Evolutionary conservation across 2,113 vertebrate species (phyloP), one percentile per base, ranked within the genome.

Genomic region (Tamias sibiricus): DNA sequence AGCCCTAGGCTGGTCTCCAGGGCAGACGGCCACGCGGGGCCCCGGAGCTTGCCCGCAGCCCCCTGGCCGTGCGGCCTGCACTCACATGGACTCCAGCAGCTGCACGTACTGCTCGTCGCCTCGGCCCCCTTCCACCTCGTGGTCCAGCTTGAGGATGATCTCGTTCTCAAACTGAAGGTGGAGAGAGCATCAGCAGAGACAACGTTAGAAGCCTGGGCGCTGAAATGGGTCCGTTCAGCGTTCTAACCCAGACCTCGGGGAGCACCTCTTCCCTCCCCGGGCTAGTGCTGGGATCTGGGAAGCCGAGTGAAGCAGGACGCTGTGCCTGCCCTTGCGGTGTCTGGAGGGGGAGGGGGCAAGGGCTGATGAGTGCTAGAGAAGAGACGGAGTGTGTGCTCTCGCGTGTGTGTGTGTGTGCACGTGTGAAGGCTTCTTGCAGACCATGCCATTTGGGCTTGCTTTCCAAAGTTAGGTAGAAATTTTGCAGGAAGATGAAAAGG

Each of bases 101-200:
- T 99, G 99, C 99, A 99, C 99, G 98, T 99, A 99, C 95, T 99
- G 99, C 88, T 99, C 99, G 19, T 99, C 99, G 47, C 99, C 99
- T 91, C 99, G 99, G 83, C 99, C 99, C 28, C 99, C 99, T 98
- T 99, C 99, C 94, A 99, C 99, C 85, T 99, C 99, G 3, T 99
- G 99, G 97, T 99, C 99, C 99, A 99, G 97, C 98, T 99, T 99
- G 97, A 99, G 98, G 98, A 99, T 99, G 2, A 99, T 99, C 98
- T 99, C 99, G 84, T 99, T 99, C 98, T 99, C 99, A 98, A 99
- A 99, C 99, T 99, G 97, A 87, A 71, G 97, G 95, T 82, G 35
- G 49, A 87, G 62, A 76, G 35, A 68, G 84, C 74, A 88, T n/a
- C 71, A 84, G 62, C 26, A 68, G 26, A 0, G 62, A 47, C 1